These are phyloP conservation scores for Microcebus jonahi DNA, from an alignment of 2,113 vertebrate genomes.

Conservation along the genomic window DNA sequence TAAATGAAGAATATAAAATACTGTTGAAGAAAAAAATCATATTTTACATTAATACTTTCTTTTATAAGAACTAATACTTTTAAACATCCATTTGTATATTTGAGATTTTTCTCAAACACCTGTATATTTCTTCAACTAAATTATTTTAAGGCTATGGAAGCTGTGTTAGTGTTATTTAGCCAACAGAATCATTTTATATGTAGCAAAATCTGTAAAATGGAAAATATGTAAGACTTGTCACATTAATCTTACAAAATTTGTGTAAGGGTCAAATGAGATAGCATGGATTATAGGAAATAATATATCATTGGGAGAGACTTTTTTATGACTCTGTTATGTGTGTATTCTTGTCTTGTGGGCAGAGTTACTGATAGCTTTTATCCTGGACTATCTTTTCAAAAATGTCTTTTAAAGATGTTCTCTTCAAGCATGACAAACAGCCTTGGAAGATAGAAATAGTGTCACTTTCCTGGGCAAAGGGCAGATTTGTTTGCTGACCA, in stretches of 20 bases:
- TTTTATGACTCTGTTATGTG: background rate
- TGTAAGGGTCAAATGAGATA: background rate
- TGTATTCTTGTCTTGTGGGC: background rate
- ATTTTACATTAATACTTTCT: background rate
- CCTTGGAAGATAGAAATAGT: background rate
- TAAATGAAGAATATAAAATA: background rate
- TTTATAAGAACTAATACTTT: background rate
- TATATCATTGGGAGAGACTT: background rate
- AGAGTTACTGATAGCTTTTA: background rate
- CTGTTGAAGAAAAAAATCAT: background rate
- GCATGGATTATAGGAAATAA: background rate
- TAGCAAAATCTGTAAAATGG: background rate
- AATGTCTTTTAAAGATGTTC: background rate
- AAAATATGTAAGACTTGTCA: background rate
- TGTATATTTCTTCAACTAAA: background rate
- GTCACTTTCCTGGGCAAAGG: background rate
- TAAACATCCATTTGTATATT: background rate
- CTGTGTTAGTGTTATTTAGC: background rate
- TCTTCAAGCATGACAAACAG: background rate
- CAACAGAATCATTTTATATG: slow-evolving; percentile 21
- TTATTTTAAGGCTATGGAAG: background rate
- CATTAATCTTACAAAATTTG: background rate
- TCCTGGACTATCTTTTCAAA: slow-evolving; percentile 3
- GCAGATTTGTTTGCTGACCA: background rate
- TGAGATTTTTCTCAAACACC: background rate